Conservation (phyloP, 2,797 vertebrate genomes). For the Scolopax rusticola region DNA sequence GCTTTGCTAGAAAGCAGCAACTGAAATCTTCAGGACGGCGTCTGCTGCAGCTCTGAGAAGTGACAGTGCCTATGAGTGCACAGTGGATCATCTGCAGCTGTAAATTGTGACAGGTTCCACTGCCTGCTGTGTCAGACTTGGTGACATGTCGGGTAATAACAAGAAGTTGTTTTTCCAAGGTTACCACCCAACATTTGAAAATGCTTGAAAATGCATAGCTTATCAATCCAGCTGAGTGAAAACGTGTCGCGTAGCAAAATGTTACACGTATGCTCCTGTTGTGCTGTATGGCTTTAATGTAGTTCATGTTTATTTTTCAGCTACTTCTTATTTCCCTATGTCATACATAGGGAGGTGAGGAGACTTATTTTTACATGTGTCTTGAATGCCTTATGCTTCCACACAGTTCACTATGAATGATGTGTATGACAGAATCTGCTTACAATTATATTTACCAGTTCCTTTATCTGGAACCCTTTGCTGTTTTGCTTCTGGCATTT, state of each 20-base stretch:
- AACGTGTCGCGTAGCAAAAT: not conserved
- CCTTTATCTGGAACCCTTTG: not conserved
- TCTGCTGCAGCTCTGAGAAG: not conserved
- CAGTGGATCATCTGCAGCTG: not conserved
- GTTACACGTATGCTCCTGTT: rapidly evolving
- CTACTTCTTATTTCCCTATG: not conserved
- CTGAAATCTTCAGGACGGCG: not conserved
- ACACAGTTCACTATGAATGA: not conserved
- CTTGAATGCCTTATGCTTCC: not conserved
- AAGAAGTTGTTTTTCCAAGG: not conserved
- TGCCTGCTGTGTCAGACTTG: not conserved
- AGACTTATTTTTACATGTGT: not conserved
- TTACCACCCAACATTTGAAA: not conserved
- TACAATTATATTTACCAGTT: not conserved
- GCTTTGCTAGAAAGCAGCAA: slow-evolving; percentile 12
- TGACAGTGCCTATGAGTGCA: not conserved
- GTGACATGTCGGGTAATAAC: not conserved
- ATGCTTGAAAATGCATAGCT: not conserved
- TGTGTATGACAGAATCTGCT: not conserved
- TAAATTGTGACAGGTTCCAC: not conserved
- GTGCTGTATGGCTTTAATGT: not conserved
- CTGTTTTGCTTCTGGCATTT: not conserved
- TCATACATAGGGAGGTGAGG: not conserved
- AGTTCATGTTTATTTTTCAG: not conserved
- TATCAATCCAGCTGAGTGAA: not conserved